phyloP scores from a whole-genome alignment of 1,140 invertebrate genomes.

The Euwallacea fornicatus region DNA sequence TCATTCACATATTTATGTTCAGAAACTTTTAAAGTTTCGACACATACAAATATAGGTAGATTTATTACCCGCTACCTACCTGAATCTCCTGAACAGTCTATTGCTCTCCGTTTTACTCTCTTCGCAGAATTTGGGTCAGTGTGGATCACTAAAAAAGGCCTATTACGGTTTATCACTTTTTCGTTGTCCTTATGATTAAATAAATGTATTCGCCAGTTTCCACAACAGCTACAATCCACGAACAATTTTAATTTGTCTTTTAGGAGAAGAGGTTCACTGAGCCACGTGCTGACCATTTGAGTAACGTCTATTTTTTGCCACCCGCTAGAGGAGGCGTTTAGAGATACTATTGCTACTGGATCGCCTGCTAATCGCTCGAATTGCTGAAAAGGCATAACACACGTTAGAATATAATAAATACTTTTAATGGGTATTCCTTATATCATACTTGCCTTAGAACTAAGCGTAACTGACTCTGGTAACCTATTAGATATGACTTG shows the following conservation, averaged over 20 bases:
- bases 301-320: conserved; percentile 89
- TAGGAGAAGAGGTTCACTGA: conserved; percentile 51
- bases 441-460: conserved; percentile 46
- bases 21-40: too few relatives aligned
- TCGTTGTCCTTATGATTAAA: conserved; percentile 43
- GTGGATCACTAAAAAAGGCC: conserved; percentile 82
- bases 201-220: conserved; percentile 65
- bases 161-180: conserved; percentile 60
- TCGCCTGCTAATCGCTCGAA: conserved; percentile 65
- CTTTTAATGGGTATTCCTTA: too few relatives aligned
- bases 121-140: conserved; percentile 65
- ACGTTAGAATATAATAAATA: too few relatives aligned
- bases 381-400: conserved; percentile 52
- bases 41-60: too few relatives aligned
- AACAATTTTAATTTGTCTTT: conserved; percentile 71
- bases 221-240: conserved; percentile 83
- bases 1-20: too few relatives aligned
- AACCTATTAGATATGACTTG: conserved; percentile 48
- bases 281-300: conserved; percentile 73
- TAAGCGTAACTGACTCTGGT: conserved; percentile 53
- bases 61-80: background rate
- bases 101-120: conserved; percentile 73
- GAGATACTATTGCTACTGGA: conserved; percentile 66
- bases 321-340: conserved; percentile 68
- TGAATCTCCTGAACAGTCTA: conserved; percentile 76